Evolutionary conservation across 2,113 vertebrate species (phyloP), one percentile per base, ranked within the genome.

Genomic region (Callospermophilus lateralis): DNA sequence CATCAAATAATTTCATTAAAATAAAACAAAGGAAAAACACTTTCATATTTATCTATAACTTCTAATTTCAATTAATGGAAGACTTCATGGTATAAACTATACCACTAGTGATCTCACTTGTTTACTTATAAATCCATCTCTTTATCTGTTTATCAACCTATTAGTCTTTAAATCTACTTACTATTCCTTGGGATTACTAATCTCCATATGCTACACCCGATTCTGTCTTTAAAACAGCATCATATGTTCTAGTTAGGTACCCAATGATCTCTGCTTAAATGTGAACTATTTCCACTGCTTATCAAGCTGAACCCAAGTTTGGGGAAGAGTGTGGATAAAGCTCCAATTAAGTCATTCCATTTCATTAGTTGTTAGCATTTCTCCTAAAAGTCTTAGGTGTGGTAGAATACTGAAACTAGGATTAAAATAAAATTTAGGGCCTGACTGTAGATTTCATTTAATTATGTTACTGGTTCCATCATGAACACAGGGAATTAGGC

Each of bases 391-490:
- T 30, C 20, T 39, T 92, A 74, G 70, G 8, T 42, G 78, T 72
- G 68, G 48, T 10, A 73, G 63, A 76, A 94, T 26, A 39, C 22
- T 34, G n/a, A 37, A 85, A 17, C 80, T 30, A 76, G 13, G 7
- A 19, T 65, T 93, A 70, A 93, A 96, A 78, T 93, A 94, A 95
- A 92, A 74, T 70, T 19, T 72, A 68, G 32, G 63, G 39, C 63
- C 51, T 80, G 51, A 88, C 42, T 91, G 45, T 55, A 63, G 73
- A 95, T 67, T 95, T 89, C 12, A 74, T 81, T 93, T 73, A 70
- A 37, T 73, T 86, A 48, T 37, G n/a, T 13, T 67, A 55, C 58
- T 61, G n/a, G 37, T 88, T 93, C 67, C 42, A 48, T 93, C 32
- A 67, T n/a, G 42, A 72, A 90, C 63, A 61, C 67, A 19, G 32